Evolutionary conservation across 2,797 vertebrate species (phyloP), one percentile per base, ranked within the genome.

Genomic region (Lithobates sylvaticus): DNA sequence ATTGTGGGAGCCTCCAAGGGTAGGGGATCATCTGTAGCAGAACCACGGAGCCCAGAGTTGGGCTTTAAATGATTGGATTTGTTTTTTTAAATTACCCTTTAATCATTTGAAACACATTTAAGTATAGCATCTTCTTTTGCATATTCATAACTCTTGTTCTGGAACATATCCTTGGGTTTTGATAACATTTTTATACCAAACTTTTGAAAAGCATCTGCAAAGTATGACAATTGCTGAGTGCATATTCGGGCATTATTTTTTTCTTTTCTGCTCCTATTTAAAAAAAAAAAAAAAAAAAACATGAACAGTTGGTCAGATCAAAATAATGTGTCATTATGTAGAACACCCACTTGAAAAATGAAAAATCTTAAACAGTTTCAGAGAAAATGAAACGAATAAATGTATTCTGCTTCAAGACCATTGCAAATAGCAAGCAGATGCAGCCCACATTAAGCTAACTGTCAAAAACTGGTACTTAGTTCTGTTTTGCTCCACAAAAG

Each of bases 251-350:
- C 61, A 42, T 70, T 82, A 69, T 73, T 83, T 44, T 64, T 74
- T 64, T 74, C 39, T 27, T 50, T 47, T 81, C 27, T 44, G 76
- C 71, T 39, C 77, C 54, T 86, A 67, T 87, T 78, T 65, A 83
- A 69, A 83, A 81, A 61, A 67, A 69, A 81, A 12, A 74, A 61
- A 61, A 71, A 74, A 87, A 83, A 87, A 87, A 87, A 87, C 86
- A 87, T 18, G 86, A 84, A 84, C 86, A 87, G 76, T 87, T 87
- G 86, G 86, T 84, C 86, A 87, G 70, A 84, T 87, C 81, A 87
- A 87, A 87, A 87, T 84, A 87, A 80, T 6, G 71, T 87, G 76
- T 84, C 81, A 87, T 87, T 79, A 84, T 84, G 85, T 65, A 83
- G 76, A 84, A 87, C 86, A 79, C 86, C 86, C 80, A 87, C 86